Evolutionary conservation across 2,888 invertebrate species (phyloP).

Genomic region (Psylliodes chrysocephalus): DNA sequence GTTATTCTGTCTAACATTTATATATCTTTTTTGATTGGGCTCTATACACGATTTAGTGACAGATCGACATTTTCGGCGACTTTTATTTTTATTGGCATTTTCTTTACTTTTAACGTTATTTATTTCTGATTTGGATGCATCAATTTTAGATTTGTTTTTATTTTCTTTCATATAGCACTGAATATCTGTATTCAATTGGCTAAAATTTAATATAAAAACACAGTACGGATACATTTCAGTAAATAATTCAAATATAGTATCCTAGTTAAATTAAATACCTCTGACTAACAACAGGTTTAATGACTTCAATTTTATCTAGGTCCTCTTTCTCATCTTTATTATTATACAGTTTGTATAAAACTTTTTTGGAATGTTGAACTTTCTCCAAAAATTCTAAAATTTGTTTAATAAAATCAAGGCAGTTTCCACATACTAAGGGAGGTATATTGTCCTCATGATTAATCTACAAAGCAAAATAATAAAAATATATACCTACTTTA

Average conservation of each 20-base stretch:
- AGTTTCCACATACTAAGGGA: constrained; percentile 41
- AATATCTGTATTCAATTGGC: no score
- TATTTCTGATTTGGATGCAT: background rate
- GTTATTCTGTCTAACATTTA: background rate
- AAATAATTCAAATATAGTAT: no score
- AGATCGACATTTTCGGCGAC: background rate
- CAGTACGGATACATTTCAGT: no score
- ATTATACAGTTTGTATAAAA: constrained; percentile 29
- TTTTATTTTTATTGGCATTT: background rate
- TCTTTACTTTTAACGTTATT: no score
- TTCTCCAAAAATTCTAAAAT: constrained; percentile 44
- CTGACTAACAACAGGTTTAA: background rate
- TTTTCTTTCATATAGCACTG: no score
- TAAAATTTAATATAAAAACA: no score
- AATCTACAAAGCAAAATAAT: constrained; percentile 41
- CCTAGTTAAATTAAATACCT: background rate
- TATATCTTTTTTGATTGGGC: background rate
- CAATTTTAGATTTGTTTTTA: background rate
- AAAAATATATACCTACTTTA: background rate
- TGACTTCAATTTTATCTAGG: background rate
- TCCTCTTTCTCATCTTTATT: background rate
- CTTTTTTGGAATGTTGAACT: constrained; percentile 39
- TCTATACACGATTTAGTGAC: background rate
- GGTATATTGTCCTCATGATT: constrained; percentile 42
- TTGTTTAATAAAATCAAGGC: constrained; percentile 43